Evolutionary conservation across 2,113 vertebrate species (phyloP).

Genomic region (Cryptomyrus ogoouensis): DNA sequence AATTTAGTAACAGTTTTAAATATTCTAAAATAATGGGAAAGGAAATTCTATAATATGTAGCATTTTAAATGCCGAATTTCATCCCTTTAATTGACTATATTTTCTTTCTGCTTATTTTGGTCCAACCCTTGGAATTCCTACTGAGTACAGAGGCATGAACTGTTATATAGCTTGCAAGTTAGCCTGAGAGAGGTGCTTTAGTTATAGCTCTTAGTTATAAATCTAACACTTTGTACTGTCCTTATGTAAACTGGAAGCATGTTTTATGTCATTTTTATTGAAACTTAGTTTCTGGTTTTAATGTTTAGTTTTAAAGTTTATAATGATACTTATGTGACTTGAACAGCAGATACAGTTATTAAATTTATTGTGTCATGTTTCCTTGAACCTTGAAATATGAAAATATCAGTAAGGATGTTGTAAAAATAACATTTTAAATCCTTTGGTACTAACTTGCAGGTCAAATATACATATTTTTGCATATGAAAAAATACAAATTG

Average conservation of each 20-base stretch:
- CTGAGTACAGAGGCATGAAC: neutral
- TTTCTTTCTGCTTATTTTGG: neutral
- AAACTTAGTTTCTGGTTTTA: neutral
- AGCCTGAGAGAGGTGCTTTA: neutral
- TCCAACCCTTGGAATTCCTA: neutral
- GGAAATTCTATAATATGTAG: neutral
- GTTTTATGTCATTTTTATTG: neutral
- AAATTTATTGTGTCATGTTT: neutral
- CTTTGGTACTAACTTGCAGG: neutral
- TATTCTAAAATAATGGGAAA: neutral
- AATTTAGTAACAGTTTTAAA: neutral
- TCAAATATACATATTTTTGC: constrained; percentile 1
- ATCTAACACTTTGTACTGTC: neutral
- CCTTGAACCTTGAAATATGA: neutral
- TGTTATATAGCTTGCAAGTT: neutral
- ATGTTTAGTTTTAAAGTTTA: neutral
- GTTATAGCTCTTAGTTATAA: no score
- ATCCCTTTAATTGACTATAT: neutral
- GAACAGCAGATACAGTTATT: neutral
- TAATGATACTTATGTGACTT: neutral
- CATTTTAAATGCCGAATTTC: neutral
- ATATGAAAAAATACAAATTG: constrained; percentile 1
- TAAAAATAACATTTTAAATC: neutral
- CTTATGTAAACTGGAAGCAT: neutral
- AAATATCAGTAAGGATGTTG: neutral